Conservation (phyloP, 2,888 invertebrate genomes). For the Meganola albula region DNA sequence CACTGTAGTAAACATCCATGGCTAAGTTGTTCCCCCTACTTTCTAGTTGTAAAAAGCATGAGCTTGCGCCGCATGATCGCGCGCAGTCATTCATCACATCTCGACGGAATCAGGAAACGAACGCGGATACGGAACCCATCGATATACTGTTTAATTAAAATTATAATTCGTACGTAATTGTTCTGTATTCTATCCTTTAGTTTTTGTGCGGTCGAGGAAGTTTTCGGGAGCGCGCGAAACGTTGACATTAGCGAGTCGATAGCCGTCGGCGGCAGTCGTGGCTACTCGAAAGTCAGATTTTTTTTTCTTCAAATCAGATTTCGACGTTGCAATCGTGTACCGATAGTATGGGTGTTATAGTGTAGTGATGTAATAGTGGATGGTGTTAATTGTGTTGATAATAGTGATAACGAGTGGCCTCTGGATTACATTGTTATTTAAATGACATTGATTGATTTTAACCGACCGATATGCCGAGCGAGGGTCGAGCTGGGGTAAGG, state of each 20-base stretch:
- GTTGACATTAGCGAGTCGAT: constrained; percentile 10
- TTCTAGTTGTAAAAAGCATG: constrained; percentile 27
- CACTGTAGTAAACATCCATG: too few species aligned
- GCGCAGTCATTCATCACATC: constrained; percentile 28
- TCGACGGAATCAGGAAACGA: constrained; percentile 31
- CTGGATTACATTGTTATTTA: constrained; percentile 21
- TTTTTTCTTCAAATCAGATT: constrained; percentile 13
- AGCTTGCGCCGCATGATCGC: constrained; percentile 16
- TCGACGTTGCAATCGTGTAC: constrained; percentile 12
- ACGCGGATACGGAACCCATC: constrained; percentile 48
- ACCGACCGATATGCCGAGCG: constrained; percentile 48
- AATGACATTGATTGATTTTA: constrained; percentile 34
- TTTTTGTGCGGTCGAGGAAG: constrained; percentile 35
- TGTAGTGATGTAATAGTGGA: constrained; percentile 17
- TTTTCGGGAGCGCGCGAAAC: constrained; percentile 25
- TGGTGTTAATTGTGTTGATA: constrained; percentile 16
- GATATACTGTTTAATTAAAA: constrained; percentile 26
- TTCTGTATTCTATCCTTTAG: constrained; percentile 13
- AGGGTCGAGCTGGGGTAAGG: constrained; percentile 51
- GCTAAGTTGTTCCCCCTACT: constrained; percentile 24
- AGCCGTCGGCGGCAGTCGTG: constrained; percentile 35
- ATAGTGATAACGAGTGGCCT: constrained; percentile 24
- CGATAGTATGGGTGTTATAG: constrained; percentile 12
- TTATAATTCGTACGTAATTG: constrained; percentile 10
- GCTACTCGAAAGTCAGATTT: constrained; percentile 23